Evolutionary conservation across 2,113 vertebrate species (phyloP), one percentile per base, ranked within the genome.

Genomic region (Polypterus bichir): DNA sequence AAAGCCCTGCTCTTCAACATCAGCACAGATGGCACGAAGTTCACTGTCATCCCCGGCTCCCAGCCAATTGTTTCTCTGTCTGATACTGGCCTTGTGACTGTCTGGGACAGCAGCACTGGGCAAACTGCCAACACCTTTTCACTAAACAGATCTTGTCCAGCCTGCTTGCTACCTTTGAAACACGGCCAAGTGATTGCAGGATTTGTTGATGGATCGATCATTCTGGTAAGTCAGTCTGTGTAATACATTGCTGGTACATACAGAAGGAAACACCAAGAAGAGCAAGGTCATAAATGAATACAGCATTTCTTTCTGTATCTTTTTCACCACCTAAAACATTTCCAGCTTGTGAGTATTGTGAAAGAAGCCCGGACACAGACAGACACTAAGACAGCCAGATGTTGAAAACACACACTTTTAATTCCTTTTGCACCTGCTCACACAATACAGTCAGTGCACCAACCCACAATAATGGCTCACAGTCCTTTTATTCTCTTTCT

Each of bases 131-230:
- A 69, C 57, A 64, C 67, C 44, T 48, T n/a, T 3, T 72, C 66
- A 9, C 61, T 79, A 1, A 58, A 54, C 46, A 61, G 62, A 5
- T 61, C 83, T 64, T 77, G 52, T 2, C 52, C 71, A 1, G 64
- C 67, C 1, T 75, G 66, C 46, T 76, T 66, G 0, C 70, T 75
- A 4, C 47, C 68, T 0, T 51, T 82, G 10, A 79, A 75, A 48
- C 68, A 64, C 45, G 75, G 71, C n/a, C 73, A 67, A 61, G 65
- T 88, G 63, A 61, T 83, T 0, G 58, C 81, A 3, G 82, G 86
- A 3, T 88, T 86, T 11, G 74, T 72, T 9, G 49, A 76, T 5
- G 81, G 83, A 4, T 75, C 81, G 51, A 49, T 92, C 5, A 61
- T 74, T 3, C 51, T 82, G 83, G 89, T 88, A 72, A 63, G 66